These are phyloP conservation scores for Microctenopoma stevenorrisi DNA, from an alignment of 2,797 vertebrate species.

Conservation along the genomic window DNA sequence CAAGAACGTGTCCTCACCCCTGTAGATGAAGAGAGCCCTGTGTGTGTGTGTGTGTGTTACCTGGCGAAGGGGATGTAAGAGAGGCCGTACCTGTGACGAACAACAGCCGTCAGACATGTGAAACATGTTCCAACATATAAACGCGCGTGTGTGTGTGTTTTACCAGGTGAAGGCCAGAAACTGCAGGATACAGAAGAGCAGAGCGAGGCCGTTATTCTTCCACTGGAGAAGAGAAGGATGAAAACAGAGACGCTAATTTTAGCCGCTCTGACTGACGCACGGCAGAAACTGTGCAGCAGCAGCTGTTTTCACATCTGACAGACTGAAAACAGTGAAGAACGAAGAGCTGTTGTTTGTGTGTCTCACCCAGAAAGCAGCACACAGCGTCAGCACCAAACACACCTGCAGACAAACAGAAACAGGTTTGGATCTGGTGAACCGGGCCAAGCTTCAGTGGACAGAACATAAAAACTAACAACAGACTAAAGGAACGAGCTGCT, in stretches of 20 bases:
- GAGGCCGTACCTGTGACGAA: slow-evolving; percentile 63
- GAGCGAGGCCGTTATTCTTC: slow-evolving; percentile 83
- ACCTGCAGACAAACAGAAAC: slow-evolving; percentile 74
- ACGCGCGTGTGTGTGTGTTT: slow-evolving; percentile 3
- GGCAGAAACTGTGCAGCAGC: too few species aligned
- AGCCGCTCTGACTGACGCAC: too few species aligned
- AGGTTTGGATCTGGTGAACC: neutral
- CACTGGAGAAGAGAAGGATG: slow-evolving; percentile 75
- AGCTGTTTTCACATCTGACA: too few species aligned
- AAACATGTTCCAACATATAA: neutral
- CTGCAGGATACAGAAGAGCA: slow-evolving; percentile 91
- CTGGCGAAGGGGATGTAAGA: slow-evolving; percentile 73
- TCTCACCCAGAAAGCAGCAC: slow-evolving; percentile 92
- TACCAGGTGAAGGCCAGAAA: slow-evolving; percentile 92
- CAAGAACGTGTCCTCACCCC: too few species aligned
- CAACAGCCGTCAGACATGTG: slow-evolving; percentile 18
- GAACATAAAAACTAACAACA: too few species aligned
- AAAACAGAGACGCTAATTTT: neutral
- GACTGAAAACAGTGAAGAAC: too few species aligned
- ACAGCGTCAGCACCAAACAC: slow-evolving; percentile 88
- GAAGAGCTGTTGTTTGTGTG: neutral
- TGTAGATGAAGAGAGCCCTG: too few species aligned
- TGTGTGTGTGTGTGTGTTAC: slow-evolving; percentile 46
- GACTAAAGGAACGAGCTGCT: too few species aligned
- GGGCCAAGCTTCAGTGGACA: neutral